Evolutionary conservation across 1,140 invertebrate genomes (phyloP), one percentile per base, ranked within the genome.

Genomic region (Calephelis nemesis): DNA sequence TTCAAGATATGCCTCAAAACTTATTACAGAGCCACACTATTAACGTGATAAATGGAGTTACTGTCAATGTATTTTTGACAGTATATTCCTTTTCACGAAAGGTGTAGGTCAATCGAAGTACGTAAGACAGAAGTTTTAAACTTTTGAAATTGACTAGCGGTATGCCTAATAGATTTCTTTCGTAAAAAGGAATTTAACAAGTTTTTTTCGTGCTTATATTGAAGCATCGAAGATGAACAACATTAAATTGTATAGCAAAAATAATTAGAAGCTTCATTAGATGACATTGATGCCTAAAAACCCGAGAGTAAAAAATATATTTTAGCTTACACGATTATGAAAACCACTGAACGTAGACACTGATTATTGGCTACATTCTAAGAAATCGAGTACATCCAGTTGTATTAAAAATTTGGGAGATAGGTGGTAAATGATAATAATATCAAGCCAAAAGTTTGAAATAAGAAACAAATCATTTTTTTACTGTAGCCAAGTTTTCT

Each of bases 231-330:
- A 68, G 30, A 70, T 73, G 75, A 45, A 75, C 47, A 52, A 19
- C 63, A 65, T 75, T 71, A 83, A 82, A 88, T 82, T 79, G 78
- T 79, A 74, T 88, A 88, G 84, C 86, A 88, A 88, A 88, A 88
- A 88, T 88, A 88, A 88, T 73, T 60, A 71, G 67, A 79, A 77
- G 54, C 87, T 84, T 79, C 82, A 69, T 65, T 70, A 71, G 52
- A 72, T 63, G 78, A 74, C 47, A 69, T 40, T 74, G 70, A 74
- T 76, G 68, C 77, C 66, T 70, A 76, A 77, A 85, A 82, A 87
- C 67, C 76, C 74, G 78, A 81, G 64, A 82, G 83, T 87, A 83
- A 84, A 87, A 87, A 87, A 87, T 87, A 87, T 87, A 87, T 75
- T 76, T 81, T 74, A 74, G 58, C 66, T 68, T 67, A 62, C 47